These are phyloP conservation scores for Chaetops frenatus DNA, from an alignment of 2,113 vertebrate species.

Conservation along the genomic window DNA sequence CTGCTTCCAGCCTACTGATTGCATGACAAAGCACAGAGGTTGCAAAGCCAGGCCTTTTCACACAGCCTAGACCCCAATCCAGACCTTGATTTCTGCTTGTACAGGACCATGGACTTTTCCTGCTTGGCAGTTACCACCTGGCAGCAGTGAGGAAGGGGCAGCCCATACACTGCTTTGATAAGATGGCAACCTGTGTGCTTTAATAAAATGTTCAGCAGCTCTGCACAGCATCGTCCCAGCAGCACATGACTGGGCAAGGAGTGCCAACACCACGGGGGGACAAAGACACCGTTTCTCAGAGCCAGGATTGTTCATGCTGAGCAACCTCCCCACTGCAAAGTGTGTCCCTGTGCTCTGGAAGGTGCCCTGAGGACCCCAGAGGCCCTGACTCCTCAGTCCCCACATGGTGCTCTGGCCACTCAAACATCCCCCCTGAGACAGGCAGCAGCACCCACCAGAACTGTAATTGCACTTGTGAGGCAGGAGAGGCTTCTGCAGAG, in stretches of 20 bases:
- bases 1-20: not conserved
- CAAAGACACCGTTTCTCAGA: not conserved
- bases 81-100: not conserved
- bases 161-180: not conserved
- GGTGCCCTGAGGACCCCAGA: not conserved
- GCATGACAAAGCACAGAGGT: not conserved
- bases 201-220: not conserved
- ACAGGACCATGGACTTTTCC: not conserved
- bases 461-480: accelerated
- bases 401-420: not conserved
- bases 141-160: not conserved
- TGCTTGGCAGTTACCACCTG: not conserved
- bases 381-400: not conserved
- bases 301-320: not conserved
- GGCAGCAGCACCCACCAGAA: not conserved
- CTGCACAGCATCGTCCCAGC: not conserved
- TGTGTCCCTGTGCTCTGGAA: not conserved
- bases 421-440: not conserved
- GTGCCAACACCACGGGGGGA: not conserved
- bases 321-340: not conserved
- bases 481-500: not conserved
- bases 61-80: not conserved
- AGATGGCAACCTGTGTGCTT: not conserved
- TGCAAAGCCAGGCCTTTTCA: not conserved
- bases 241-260: not conserved